Evolutionary conservation across 2,113 vertebrate species (phyloP), one percentile per base, ranked within the genome.

Genomic region (Tricholaema leucomelas): DNA sequence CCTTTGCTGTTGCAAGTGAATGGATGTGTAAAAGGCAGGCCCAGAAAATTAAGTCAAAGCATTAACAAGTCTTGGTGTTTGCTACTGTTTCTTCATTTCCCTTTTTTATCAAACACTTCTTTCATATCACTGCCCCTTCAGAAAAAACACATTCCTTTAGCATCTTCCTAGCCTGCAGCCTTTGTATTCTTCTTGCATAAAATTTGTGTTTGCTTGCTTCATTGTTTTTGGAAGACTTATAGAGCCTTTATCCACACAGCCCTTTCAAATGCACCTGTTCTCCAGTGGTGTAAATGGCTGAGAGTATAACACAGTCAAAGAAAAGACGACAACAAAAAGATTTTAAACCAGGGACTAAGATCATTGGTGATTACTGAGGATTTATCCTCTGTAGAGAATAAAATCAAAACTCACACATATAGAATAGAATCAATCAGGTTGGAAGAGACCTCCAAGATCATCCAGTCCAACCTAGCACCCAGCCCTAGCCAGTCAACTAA

Each of bases 351-450:
- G 38, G 5, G 25, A 74, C 25, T 74, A 50, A 84, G 17, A 31
- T 83, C 4, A 30, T 7, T 61, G 36, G n/a, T 61, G 14, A 24
- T 52, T 61, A 63, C 18, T 82, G 48, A 52, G 28, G 75, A 40
- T 52, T 33, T 56, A 25, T 24, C 72, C 40, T 81, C n/a, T 40
- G 14, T 1, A 27, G 30, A 56, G 48, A 80, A 61, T 48, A 90
- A 79, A 74, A 42, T 55, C n/a, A 61, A 81, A 38, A 69, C 56
- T 58, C 23, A 3, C 0, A 0, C 46, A 3, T n/a, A n/a, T n/a
- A n/a, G n/a, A n/a, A n/a, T n/a, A n/a, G n/a, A n/a, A n/a, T n/a
- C n/a, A n/a, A n/a, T n/a, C n/a, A n/a, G n/a, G n/a, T n/a, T n/a
- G n/a, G n/a, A n/a, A n/a, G n/a, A n/a, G n/a, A n/a, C n/a, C n/a